Evolutionary conservation across 2,888 invertebrate species (phyloP), one percentile per base, ranked within the genome.

Genomic region (Bombylius discolor): DNA sequence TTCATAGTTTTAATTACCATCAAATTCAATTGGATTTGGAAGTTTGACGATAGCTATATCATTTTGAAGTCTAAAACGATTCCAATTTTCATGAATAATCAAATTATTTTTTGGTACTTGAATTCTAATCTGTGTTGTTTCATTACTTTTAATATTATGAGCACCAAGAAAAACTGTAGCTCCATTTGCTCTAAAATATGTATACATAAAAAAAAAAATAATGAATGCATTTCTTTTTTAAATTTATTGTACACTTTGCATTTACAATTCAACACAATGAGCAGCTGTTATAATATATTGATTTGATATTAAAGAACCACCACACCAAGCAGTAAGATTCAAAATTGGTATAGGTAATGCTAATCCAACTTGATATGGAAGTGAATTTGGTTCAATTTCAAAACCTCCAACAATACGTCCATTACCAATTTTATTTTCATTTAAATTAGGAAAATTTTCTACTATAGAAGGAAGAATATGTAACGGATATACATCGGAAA

Each of bases 81-180:
- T 62, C 69, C 72, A 76, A 0, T 65, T 44, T 55, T 72, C 69
- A 60, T 77, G 77, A 5, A 75, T 68, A 39, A 67, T 64, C 8
- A 69, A 63, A 49, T 65, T 55, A 32, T 53, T 56, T 0, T 51
- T 58, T 44, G 59, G 50, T 2, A 67, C 64, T 45, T 63, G 62
- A 48, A 69, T 47, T 53, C 47, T 47, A n/a, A 50, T 47, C 44
- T 49, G 55, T 44, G 46, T 47, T 39, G 47, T 6, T 52, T 53
- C 42, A 8, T 23, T 42, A 11, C 47, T 45, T 7, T 51, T 49
- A 36, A 58, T 49, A 33, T 56, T 52, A 31, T 60, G 60, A 8
- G 53, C 60, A 9, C 60, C 60, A 2, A 60, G 50, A 6, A 52
- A 31, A 12, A 57, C 57, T n/a, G 14, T 49, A 5, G 50, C 58